Conservation (phyloP, 2,797 vertebrate genomes). For the Xenopus petersii region DNA sequence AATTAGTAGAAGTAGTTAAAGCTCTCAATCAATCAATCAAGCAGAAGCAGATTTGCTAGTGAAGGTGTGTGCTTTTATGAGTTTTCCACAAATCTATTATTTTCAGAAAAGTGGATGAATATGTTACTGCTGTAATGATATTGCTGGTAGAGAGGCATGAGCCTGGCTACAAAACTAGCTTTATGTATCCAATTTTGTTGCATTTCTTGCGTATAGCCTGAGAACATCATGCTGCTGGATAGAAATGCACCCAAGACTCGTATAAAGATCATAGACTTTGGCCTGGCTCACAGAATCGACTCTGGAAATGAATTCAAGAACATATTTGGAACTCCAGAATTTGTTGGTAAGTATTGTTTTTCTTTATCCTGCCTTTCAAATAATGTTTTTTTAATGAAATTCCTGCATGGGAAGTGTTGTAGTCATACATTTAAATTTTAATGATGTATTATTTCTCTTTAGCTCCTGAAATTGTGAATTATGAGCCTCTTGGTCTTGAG, state of each 20-base stretch:
- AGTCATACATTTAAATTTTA: not conserved
- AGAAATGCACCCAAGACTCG: conserved; percentile 88
- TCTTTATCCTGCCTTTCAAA: not conserved
- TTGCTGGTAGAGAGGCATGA: too few species aligned
- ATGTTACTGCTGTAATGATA: too few species aligned
- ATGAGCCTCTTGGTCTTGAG: conserved; percentile 93
- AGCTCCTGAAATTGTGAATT: conserved; percentile 98
- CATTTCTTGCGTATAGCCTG: conserved; percentile 72
- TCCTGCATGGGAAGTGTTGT: not conserved
- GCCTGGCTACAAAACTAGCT: too few species aligned
- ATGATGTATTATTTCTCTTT: conserved; percentile 35
- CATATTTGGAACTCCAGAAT: conserved; percentile 97
- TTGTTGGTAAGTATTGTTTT: conserved; percentile 82
- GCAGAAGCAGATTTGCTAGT: too few species aligned
- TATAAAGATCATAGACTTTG: conserved; percentile 98
- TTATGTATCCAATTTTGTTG: not conserved
- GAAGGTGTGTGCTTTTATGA: too few species aligned
- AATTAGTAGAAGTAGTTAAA: too few species aligned
- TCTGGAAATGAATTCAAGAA: conserved; percentile 98
- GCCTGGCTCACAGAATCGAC: conserved; percentile 96
- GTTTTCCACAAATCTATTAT: too few species aligned
- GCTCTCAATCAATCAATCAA: too few species aligned
- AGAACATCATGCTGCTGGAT: conserved; percentile 97
- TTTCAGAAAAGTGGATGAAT: too few species aligned
- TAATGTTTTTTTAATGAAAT: not conserved